Evolutionary conservation across 2,113 vertebrate species (phyloP).

Genomic region (Centropristis striata): DNA sequence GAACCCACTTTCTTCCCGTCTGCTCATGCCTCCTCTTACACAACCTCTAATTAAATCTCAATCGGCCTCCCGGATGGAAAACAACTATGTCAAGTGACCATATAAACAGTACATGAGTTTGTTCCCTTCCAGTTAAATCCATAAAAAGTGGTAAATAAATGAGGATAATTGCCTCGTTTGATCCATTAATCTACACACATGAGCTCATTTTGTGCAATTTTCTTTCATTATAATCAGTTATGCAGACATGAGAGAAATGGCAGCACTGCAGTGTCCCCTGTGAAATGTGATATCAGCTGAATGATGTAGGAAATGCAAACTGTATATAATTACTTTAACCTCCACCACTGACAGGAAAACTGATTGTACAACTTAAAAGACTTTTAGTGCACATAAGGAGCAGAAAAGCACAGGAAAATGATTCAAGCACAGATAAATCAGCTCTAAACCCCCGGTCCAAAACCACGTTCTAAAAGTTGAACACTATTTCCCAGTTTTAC

Average conservation of each 20-base stretch:
- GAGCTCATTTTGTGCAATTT: constrained; percentile 61
- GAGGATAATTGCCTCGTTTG: constrained; percentile 24
- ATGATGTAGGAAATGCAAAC: constrained; percentile 32
- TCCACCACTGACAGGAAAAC: constrained; percentile 1
- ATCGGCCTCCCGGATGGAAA: constrained; percentile 36
- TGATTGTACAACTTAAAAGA: constrained; percentile 21
- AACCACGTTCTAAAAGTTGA: background rate
- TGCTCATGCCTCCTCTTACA: constrained; percentile 26
- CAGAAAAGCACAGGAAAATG: background rate
- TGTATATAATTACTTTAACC: constrained; percentile 37
- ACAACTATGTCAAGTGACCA: background rate
- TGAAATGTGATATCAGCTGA: constrained; percentile 38
- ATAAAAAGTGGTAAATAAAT: constrained; percentile 21
- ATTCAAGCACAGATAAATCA: background rate
- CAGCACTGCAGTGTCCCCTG: constrained; percentile 32
- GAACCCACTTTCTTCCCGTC: constrained; percentile 15
- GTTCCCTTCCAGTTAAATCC: constrained; percentile 10
- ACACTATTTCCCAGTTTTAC: background rate
- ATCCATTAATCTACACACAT: constrained; percentile 41
- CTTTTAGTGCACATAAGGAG: background rate
- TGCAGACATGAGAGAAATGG: constrained; percentile 16
- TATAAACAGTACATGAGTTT: background rate
- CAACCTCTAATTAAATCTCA: constrained; percentile 40
- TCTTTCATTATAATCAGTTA: constrained; percentile 64
- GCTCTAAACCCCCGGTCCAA: background rate